phyloP scores from a whole-genome alignment of 2,888 invertebrate species.

The Agonopterix subpropinquella region DNA sequence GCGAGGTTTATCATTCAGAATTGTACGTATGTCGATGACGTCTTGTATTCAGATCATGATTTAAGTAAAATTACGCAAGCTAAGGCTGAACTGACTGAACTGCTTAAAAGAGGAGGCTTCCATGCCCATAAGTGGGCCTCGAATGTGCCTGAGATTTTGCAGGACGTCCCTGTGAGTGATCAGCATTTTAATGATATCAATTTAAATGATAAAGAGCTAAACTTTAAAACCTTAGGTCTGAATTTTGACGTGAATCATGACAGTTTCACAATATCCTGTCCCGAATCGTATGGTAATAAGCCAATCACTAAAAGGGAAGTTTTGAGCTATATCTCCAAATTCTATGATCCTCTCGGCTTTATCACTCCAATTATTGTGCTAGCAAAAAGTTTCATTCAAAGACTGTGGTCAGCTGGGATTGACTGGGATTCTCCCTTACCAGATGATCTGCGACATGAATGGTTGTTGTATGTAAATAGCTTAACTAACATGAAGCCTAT shows the following conservation, averaged over 20 bases:
- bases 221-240: slow-evolving; percentile 8
- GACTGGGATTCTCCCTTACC: slow-evolving; percentile 5
- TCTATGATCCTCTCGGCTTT: slow-evolving; percentile 11
- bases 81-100: background rate
- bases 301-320: slow-evolving; percentile 9
- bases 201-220: background rate
- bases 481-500: background rate
- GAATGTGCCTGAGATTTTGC: background rate
- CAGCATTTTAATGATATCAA: background rate
- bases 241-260: slow-evolving; percentile 6
- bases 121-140: background rate
- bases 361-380: slow-evolving; percentile 9
- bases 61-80: background rate
- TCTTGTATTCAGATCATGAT: background rate
- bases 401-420: slow-evolving; percentile 6
- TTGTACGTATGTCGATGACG: slow-evolving; percentile 4
- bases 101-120: background rate
- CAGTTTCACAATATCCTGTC: slow-evolving; percentile 2
- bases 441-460: background rate
- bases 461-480: slow-evolving; percentile 1
- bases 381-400: slow-evolving; percentile 11
- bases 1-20: slow-evolving; percentile 7
- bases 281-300: background rate
- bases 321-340: slow-evolving; percentile 11
- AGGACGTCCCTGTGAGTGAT: background rate